Base-by-base conservation (phyloP, 2,113 vertebrate genomes). In the Thomomys bottae region DNA sequence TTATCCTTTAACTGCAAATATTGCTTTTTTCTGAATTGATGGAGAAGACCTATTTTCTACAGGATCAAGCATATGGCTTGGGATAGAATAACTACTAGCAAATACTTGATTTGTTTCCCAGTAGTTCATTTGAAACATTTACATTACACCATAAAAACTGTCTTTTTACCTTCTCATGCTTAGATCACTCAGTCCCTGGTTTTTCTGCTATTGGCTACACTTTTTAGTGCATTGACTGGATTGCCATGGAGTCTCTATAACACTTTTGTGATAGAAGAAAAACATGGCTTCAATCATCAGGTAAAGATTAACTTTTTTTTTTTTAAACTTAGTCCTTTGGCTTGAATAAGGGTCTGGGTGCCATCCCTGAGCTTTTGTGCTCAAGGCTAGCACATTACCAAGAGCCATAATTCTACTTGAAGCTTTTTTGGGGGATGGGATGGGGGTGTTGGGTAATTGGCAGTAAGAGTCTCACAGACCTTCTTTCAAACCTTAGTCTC, bases 241-340 rank as follows among this genome's bases (percentile, higher is more conserved):
- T 98, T 99, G 45, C 99, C 99, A 0, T 99, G 99, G 99, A 99
- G 99, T 97, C 97, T 99, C 66, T 99, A 99, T 96, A 99, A 98
- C 95, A 99, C 99, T 0, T 99, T 99, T 96, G 97, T 99, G 95
- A 99, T 99, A 96, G 99, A 99, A 97, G 99, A 99, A 97, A 99
- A 98, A 76, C 99, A 99, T 10, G 99, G 99, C 85, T 99, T 99
- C 96, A 99, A 99, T 96, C 99, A 99, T 30, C 99, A 99, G 99
- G 99, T 99, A 84, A 57, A 88, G 54, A 81, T 42, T 34, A 3
- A 12, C 79, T 93, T 23, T 75, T 17, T 81, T 42, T n/a, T 66
- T 30, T 30, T 66, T 30, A 4, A 17, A 54, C 49, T 15, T 54
- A 54, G 14, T 54, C 49, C 49, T 54, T 54, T 17, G 49, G 12